These are phyloP conservation scores for Agonopterix subpropinquella DNA, from an alignment of 2,888 invertebrate genomes.

Conservation along the genomic window DNA sequence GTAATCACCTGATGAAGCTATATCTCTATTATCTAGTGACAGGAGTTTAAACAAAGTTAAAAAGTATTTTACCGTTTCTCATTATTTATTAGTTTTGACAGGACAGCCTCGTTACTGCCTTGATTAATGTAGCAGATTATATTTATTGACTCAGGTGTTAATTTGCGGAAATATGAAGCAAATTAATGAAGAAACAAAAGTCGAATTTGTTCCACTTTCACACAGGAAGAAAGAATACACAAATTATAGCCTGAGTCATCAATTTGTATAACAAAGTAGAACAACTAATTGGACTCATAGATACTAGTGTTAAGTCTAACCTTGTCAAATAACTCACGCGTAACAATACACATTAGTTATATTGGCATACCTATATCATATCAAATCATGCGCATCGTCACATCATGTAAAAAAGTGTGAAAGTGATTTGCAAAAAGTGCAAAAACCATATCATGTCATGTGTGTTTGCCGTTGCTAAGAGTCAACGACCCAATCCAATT, in stretches of 20 bases:
- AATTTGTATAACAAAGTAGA: neutral
- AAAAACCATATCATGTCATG: constrained; percentile 37
- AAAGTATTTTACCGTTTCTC: no score
- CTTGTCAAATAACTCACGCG: constrained; percentile 31
- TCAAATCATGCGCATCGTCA: constrained; percentile 29
- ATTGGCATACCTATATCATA: constrained; percentile 13
- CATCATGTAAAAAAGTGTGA: constrained; percentile 33
- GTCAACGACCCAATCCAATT: constrained; percentile 65
- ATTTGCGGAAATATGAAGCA: constrained; percentile 1
- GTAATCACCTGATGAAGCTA: no score
- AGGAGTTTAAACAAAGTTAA: no score
- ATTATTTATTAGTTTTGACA: no score
- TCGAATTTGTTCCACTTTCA: constrained; percentile 4
- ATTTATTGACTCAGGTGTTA: constrained; percentile 2
- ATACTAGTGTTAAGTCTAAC: neutral
- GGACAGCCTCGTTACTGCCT: neutral
- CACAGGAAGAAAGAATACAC: neutral
- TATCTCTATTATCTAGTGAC: no score
- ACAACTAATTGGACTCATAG: neutral
- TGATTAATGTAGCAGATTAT: neutral
- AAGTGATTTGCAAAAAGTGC: constrained; percentile 47
- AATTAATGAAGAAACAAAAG: constrained; percentile 5
- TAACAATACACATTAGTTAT: constrained; percentile 31
- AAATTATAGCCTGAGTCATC: neutral
- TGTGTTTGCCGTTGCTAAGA: constrained; percentile 40